These are phyloP conservation scores for Chondrosia reniformis DNA, from an alignment of 37 sponge, comb jelly and placozoan species.

Conservation along the genomic window DNA sequence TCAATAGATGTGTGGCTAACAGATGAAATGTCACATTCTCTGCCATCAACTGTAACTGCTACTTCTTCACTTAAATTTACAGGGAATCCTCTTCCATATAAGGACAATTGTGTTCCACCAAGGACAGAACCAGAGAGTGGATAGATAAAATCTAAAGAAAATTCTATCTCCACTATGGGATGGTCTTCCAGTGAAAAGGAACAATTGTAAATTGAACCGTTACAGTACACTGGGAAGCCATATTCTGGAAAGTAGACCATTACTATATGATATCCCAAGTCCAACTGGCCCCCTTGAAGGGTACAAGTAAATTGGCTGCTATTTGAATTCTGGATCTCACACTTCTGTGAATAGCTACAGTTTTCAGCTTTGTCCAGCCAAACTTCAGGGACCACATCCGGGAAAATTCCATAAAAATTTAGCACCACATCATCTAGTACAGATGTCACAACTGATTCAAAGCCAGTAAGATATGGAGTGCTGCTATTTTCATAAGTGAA, in stretches of 20 bases:
- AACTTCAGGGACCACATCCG: background rate
- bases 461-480: conserved; percentile 11
- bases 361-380: background rate
- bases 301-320: background rate
- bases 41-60: conserved; percentile 53
- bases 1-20: conserved; percentile 34
- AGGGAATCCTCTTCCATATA: conserved; percentile 79
- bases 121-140: conserved; percentile 66
- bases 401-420: background rate
- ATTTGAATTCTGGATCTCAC: too few species aligned
- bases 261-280: background rate
- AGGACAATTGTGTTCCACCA: conserved; percentile 76
- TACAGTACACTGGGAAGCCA: background rate
- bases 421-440: background rate
- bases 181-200: background rate
- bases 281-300: background rate
- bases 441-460: background rate
- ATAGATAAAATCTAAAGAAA: conserved; percentile 19
- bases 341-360: too few species aligned
- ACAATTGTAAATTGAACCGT: background rate
- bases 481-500: background rate
- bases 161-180: background rate
- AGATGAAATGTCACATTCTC: conserved; percentile 42
- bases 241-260: background rate
- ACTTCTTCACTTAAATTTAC: conserved; percentile 19